phyloP scores from a whole-genome alignment of 2,888 invertebrate species.

The Leuctra nigra region DNA sequence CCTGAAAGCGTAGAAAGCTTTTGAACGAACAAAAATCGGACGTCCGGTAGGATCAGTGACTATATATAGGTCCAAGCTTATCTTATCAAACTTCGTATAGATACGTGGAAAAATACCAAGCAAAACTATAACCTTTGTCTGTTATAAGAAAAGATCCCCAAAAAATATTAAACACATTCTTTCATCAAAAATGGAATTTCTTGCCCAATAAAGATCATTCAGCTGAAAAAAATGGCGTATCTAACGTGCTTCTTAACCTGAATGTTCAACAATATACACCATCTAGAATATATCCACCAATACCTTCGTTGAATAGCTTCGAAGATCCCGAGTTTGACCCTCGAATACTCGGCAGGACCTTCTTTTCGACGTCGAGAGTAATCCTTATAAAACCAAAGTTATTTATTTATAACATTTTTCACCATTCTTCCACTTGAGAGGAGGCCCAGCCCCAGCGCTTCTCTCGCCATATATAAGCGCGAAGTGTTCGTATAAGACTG shows the following conservation, averaged over 20 bases:
- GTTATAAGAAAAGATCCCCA: not conserved
- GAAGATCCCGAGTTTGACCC: not conserved
- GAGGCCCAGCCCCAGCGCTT: too few relatives aligned
- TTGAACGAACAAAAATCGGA: too few relatives aligned
- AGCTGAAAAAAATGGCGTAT: conserved; percentile 1
- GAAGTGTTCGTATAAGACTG: too few relatives aligned
- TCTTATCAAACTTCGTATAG: too few relatives aligned
- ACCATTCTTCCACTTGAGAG: not conserved
- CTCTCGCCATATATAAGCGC: too few relatives aligned
- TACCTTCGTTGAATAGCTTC: not conserved
- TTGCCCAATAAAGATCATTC: conserved; percentile 11
- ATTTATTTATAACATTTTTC: not conserved
- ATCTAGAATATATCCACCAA: not conserved
- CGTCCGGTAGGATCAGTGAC: too few relatives aligned
- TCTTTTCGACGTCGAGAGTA: not conserved
- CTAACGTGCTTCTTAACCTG: not conserved
- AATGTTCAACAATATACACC: too few relatives aligned
- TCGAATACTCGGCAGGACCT: not conserved
- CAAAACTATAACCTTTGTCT: not conserved
- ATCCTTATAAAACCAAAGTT: not conserved
- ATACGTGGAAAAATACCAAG: too few relatives aligned
- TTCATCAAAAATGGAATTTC: conserved; percentile 16
- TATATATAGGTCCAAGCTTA: too few relatives aligned
- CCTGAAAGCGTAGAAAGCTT: too few relatives aligned
- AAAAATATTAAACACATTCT: conserved; percentile 15